These are phyloP conservation scores for Scolanthus callimorphus DNA, from an alignment of 92 coral and sea anemone species.

Conservation along the genomic window DNA sequence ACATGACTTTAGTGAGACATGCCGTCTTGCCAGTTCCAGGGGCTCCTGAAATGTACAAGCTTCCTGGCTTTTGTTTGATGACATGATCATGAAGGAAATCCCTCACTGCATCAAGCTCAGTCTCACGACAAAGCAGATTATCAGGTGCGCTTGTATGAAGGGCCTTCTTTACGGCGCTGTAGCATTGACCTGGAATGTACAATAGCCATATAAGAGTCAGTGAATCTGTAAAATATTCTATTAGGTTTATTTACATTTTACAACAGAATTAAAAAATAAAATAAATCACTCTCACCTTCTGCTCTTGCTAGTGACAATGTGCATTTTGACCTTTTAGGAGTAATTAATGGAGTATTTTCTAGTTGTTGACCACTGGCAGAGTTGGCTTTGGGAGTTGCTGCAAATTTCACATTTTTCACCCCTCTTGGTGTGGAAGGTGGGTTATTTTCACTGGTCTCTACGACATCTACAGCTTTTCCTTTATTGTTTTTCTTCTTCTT, in stretches of 20 bases:
- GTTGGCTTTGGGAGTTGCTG: no score
- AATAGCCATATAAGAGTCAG: neutral
- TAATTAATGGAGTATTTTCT: no score
- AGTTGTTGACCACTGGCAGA: no score
- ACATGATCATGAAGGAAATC: slow-evolving; percentile 73
- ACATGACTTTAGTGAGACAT: slow-evolving; percentile 80
- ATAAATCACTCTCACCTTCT: slow-evolving; percentile 7
- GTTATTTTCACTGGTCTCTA: neutral
- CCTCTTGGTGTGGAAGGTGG: no score
- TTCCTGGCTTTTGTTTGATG: slow-evolving; percentile 69
- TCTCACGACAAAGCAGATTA: slow-evolving; percentile 88
- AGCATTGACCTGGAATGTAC: slow-evolving; percentile 52
- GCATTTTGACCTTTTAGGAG: slow-evolving; percentile 18
- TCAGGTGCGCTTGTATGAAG: slow-evolving; percentile 91
- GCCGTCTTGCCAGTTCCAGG: slow-evolving; percentile 99
- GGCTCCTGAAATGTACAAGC: slow-evolving; percentile 96
- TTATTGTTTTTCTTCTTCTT: slow-evolving; percentile 68
- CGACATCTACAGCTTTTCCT: slow-evolving; percentile 50
- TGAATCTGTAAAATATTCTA: no score
- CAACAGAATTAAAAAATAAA: no score
- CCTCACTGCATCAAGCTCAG: slow-evolving; percentile 64
- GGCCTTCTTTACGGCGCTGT: slow-evolving; percentile 80
- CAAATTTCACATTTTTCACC: no score
- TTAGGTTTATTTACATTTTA: no score
- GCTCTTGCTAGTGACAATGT: slow-evolving; percentile 18